phyloP scores from a whole-genome alignment of 2,888 invertebrate genomes.

The Clepsis dumicolana region DNA sequence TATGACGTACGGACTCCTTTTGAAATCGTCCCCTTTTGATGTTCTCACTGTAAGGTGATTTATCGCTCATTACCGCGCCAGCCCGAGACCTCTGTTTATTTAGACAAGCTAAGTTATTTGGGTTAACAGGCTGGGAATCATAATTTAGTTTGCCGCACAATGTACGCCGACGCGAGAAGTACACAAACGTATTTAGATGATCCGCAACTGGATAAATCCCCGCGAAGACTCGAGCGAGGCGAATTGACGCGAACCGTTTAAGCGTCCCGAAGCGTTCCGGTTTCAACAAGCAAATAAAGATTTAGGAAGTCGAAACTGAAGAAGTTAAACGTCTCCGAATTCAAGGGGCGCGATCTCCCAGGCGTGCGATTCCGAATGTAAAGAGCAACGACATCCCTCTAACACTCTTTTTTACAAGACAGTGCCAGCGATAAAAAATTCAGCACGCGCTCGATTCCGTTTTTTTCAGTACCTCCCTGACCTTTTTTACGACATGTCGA shows the following conservation, averaged over 20 bases:
- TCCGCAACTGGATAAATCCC: constrained; percentile 26
- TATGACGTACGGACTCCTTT: constrained; percentile 58
- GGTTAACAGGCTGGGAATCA: constrained; percentile 50
- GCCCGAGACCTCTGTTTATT: constrained; percentile 55
- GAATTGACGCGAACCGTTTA: constrained; percentile 27
- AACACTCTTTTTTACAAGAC: constrained; percentile 66
- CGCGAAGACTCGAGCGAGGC: constrained; percentile 2
- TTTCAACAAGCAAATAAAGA: constrained; percentile 59
- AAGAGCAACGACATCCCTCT: constrained; percentile 60
- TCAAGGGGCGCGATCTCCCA: constrained; percentile 65
- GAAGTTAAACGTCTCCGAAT: constrained; percentile 72
- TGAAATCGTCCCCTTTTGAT: constrained; percentile 60
- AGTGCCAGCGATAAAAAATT: constrained; percentile 73
- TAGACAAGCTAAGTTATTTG: constrained; percentile 56
- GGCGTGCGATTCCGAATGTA: constrained; percentile 66
- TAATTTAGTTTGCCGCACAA: constrained; percentile 39
- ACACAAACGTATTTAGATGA: constrained; percentile 35
- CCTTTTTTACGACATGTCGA: constrained; percentile 64
- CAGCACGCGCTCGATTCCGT: constrained; percentile 68
- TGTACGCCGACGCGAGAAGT: constrained; percentile 23
- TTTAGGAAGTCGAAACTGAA: constrained; percentile 64
- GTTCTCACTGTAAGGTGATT: constrained; percentile 61
- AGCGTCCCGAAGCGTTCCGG: constrained; percentile 16
- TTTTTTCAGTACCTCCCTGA: constrained; percentile 63
- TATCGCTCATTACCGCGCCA: constrained; percentile 58